Evolutionary conservation across 2,888 invertebrate genomes (phyloP), one percentile per base, ranked within the genome.

Genomic region (Lapara coniferarum): DNA sequence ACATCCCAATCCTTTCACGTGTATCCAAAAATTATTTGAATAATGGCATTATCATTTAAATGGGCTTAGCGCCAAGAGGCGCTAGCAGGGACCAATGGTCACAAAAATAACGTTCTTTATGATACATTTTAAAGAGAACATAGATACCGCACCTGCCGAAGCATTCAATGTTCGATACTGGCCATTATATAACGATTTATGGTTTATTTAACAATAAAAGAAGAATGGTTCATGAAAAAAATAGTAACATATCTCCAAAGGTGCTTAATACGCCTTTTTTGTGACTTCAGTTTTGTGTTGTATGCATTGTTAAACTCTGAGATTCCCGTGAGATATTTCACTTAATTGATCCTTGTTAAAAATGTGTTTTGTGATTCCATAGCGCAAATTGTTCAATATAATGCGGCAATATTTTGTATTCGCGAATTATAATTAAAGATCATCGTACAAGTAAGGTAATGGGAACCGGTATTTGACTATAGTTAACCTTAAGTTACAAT

Each of bases 201-300:
- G 89, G 92, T 91, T 89, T 93, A 93, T 92, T 92, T 86, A 89
- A 92, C 92, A 92, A 93, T 91, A 89, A 90, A 89, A 87, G 88
- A 84, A 84, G 84, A 85, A 87, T 85, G 79, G 83, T 73, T 73
- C 70, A 71, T 73, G 77, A 81, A 86, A 87, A 85, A 84, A 81
- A 80, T 75, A 75, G 78, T 75, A 76, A 82, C 81, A 85, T 84
- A 84, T 84, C 81, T 81, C 81, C 81, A 77, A 78, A 78, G 78
- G 82, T 78, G 81, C 79, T 84, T 83, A 79, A 84, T 81, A 81
- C 77, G 82, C 79, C 77, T 81, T 83, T 81, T 85, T 91, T 91
- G 90, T 91, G 79, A 81, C 68, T 69, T 72, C 81, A 75, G 79
- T 81, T 82, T 81, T 78, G 80, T 80, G 81, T 82, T 77, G 81